Base-by-base conservation (phyloP, 2,888 invertebrate species). In the Liopterus haemorrhoidalis region DNA sequence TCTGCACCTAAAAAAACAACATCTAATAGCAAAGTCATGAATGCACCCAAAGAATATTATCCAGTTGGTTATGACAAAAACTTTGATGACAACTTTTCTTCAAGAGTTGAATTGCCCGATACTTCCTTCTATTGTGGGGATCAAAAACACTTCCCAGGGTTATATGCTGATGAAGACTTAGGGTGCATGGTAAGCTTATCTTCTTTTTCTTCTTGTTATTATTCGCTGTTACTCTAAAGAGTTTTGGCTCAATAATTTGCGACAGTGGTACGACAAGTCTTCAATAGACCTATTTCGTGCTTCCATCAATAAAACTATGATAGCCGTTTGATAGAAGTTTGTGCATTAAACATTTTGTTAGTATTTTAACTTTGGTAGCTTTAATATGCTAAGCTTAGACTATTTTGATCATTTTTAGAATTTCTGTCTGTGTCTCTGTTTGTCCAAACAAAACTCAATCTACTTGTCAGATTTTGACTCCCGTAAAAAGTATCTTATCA, bases 51-150 rank as follows among this genome's bases (percentile, higher is more conserved):
- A 32, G 90, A 90, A 59, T 90, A 90, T 63, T 90, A 90, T 63
- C 90, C 90, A 0, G 83, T 85, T 2, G 85, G 85, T 1, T 90
- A 90, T 59, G 88, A 89, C 59, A 89, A 89, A 68, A 87, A 89
- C 64, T 90, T 87, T 58, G 90, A 90, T 59, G 90, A 90, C 58
- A 86, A 88, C 59, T 89, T 89, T 64, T 81, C 82, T 44, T 83
- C 89, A 1, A 82, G 85, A 54, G 89, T 89, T 0, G 88, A 88
- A 58, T 69, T 90, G 15, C 90, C 90, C 0, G 83, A 83, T 25
- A 90, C 91, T 0, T 81, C 75, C 47, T 91, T 91, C 67, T 81
- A 84, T 50, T 91, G 91, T 60, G 86, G 87, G 0, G 85, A 88
- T 58, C 91, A 91, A 63, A 89, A 89, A 60, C 89, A 90, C 67